These are phyloP conservation scores for Operophtera brumata DNA, from an alignment of 2,888 invertebrate species.

Conservation along the genomic window DNA sequence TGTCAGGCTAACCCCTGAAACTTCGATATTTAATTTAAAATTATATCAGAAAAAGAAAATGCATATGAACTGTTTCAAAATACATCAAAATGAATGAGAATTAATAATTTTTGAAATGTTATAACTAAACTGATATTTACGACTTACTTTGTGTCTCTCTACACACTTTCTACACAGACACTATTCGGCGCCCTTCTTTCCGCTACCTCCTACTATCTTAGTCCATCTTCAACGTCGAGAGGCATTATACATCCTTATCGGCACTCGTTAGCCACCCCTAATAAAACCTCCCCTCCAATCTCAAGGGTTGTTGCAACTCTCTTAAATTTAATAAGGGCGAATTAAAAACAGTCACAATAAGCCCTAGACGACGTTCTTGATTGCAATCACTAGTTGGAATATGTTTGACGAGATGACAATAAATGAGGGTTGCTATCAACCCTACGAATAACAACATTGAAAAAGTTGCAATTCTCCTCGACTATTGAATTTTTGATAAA, in stretches of 20 bases:
- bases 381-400: slow-evolving; percentile 27
- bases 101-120: too few relatives aligned
- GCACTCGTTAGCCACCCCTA: slow-evolving; percentile 77
- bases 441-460: neutral
- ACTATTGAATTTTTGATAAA: too few relatives aligned
- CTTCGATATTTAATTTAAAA: too few relatives aligned
- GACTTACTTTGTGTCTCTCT: too few relatives aligned
- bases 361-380: slow-evolving; percentile 29
- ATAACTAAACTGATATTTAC: too few relatives aligned
- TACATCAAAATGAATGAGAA: too few relatives aligned
- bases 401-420: slow-evolving; percentile 21
- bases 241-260: slow-evolving; percentile 76
- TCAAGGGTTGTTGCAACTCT: slow-evolving; percentile 69
- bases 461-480: too few relatives aligned
- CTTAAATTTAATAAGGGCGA: slow-evolving; percentile 76
- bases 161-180: too few relatives aligned
- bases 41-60: too few relatives aligned
- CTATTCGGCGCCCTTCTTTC: too few relatives aligned
- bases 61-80: too few relatives aligned
- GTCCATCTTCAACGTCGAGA: slow-evolving; percentile 48
- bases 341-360: slow-evolving; percentile 73
- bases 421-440: neutral
- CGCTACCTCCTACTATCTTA: slow-evolving; percentile 36
- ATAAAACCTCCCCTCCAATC: slow-evolving; percentile 76
- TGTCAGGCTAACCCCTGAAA: too few relatives aligned